Base-by-base conservation (phyloP, 2,888 invertebrate genomes). In the Galeopsomyia nigrocyanea region DNA sequence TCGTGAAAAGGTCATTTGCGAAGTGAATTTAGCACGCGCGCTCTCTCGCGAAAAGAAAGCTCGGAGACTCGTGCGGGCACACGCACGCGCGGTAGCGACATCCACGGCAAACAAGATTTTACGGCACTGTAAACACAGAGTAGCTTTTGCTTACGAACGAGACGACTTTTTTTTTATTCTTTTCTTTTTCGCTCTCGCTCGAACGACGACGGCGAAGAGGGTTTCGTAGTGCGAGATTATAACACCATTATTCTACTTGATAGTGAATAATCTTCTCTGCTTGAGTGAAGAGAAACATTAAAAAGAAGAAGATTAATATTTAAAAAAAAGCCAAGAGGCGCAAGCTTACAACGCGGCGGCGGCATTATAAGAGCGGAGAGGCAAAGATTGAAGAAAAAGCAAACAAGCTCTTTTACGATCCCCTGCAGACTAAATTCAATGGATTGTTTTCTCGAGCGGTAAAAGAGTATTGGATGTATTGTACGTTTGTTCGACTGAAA, bases 71-170 rank as follows among this genome's bases (percentile, higher is more conserved):
- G 17, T 46, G 19, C 1, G 1, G 46, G 31, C 17, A 1, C 7
- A 10, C 61, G 49, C 21, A 53, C 58, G 31, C 7, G 31, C 47
- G 21, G 21, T 62, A 55, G 67, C 62, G 53, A 62, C 63, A 58
- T 60, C 71, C 53, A 63, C 64, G 16, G 22, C 63, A 65, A 68
- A 68, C 68, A 60, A 26, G 55, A 64, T 69, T 69, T 69, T 69
- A 66, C 62, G 65, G 61, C 62, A 73, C 51, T 66, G 55, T 62
- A 65, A 73, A 65, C 55, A 68, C 31, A 65, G 39, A 19, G 16
- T 65, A 21, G 17, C 31, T 6, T 26, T 5, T 55, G 49, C 19
- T 46, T 22, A 10, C 21, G 47, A 39, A 50, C n/a, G 22, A 16
- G n/a, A n/a, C n/a, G 26, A 26, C 26, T 26, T 26, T 26, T 2